Conservation (phyloP, 2,888 invertebrate species). For the Alitta virens region DNA sequence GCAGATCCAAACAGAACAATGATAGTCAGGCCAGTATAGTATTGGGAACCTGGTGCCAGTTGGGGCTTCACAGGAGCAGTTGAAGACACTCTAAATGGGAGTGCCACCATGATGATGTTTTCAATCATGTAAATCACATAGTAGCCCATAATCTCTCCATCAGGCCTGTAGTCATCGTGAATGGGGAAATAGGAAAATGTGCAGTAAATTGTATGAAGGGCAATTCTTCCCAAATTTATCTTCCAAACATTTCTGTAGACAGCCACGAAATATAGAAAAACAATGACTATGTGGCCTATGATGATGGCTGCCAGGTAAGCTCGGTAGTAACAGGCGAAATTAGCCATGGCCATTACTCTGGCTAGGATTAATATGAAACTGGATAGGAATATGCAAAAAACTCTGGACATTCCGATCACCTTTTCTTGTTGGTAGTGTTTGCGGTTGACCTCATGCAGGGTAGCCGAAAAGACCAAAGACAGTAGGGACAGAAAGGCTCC, state of each 20-base stretch:
- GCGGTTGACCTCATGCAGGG: constrained; percentile 22
- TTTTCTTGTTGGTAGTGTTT: constrained; percentile 14
- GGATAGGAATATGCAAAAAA: constrained; percentile 16
- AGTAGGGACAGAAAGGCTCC: constrained; percentile 20
- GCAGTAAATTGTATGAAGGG: constrained; percentile 21
- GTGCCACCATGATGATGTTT: constrained; percentile 25
- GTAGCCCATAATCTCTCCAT: constrained; percentile 25
- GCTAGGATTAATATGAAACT: constrained; percentile 15
- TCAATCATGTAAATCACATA: constrained; percentile 22
- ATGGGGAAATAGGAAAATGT: constrained; percentile 24
- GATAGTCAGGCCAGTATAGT: constrained; percentile 12
- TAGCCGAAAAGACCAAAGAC: constrained; percentile 16
- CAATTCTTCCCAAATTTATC: constrained; percentile 21
- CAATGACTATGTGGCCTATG: constrained; percentile 16
- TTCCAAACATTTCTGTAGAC: constrained; percentile 24
- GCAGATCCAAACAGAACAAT: constrained; percentile 16
- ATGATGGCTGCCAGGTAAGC: constrained; percentile 16
- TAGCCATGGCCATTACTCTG: constrained; percentile 15
- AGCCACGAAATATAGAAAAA: constrained; percentile 17
- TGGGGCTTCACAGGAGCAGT: background rate
- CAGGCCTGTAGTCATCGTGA: constrained; percentile 25
- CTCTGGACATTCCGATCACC: constrained; percentile 3
- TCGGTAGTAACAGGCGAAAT: constrained; percentile 20
- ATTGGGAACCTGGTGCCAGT: constrained; percentile 9
- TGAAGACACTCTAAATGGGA: constrained; percentile 13